Evolutionary conservation across 2,888 invertebrate species (phyloP).

Genomic region (Phalera bucephala): DNA sequence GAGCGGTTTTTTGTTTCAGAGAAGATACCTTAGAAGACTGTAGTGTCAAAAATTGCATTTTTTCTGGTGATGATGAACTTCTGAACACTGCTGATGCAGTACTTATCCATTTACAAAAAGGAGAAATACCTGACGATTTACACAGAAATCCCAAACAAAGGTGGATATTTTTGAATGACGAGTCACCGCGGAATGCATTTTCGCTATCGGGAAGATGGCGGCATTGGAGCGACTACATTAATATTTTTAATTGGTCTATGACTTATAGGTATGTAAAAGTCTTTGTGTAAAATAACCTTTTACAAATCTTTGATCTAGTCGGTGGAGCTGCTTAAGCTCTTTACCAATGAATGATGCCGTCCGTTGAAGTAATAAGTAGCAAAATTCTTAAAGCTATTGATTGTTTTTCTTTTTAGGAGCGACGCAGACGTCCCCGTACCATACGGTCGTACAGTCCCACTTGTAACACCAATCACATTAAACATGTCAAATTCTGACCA

Average conservation of each 20-base stretch:
- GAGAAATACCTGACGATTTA: conserved; percentile 36
- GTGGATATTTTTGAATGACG: conserved; percentile 88
- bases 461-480: conserved; percentile 25
- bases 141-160: conserved; percentile 73
- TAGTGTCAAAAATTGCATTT: conserved; percentile 84
- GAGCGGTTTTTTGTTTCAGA: conserved; percentile 49
- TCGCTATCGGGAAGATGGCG: conserved; percentile 51
- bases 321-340: too few relatives aligned
- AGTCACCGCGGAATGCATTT: conserved; percentile 85
- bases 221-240: conserved; percentile 67
- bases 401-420: conserved; percentile 78
- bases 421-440: conserved; percentile 86
- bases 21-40: conserved; percentile 82
- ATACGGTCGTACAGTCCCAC: conserved; percentile 82
- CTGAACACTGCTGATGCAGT: conserved; percentile 85
- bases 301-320: too few relatives aligned
- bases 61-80: conserved; percentile 78
- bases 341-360: too few relatives aligned
- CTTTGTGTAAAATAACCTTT: too few relatives aligned
- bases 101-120: conserved; percentile 76
- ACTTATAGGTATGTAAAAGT: conserved; percentile 80
- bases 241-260: conserved; percentile 89
- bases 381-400: too few relatives aligned
- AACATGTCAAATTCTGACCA: conserved; percentile 12
- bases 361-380: too few relatives aligned